Evolutionary conservation across 23 tunicate genomes (phyloP).

Genomic region (Halocynthia aurantium): DNA sequence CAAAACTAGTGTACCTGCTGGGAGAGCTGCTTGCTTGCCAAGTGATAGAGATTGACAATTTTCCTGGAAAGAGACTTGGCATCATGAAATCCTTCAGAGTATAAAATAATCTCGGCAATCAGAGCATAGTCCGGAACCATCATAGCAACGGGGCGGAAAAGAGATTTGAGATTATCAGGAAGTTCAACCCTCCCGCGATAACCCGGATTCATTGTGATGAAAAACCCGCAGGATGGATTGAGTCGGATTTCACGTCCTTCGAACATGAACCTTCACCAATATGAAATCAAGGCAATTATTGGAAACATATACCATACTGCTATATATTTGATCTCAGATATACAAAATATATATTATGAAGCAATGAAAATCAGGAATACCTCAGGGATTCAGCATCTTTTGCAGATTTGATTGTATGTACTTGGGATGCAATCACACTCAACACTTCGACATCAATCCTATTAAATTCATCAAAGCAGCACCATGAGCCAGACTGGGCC

Average conservation of each 20-base stretch:
- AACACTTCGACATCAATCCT: slow-evolving; percentile 93
- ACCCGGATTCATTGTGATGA: slow-evolving; percentile 98
- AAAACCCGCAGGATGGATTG: slow-evolving; percentile 81
- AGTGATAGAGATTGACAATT: slow-evolving; percentile 81
- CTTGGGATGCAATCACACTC: slow-evolving; percentile 96
- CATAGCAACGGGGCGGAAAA: slow-evolving; percentile 97
- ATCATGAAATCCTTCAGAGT: slow-evolving; percentile 90
- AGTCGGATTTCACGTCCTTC: slow-evolving; percentile 86
- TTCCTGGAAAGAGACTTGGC: slow-evolving; percentile 82
- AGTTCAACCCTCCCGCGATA: slow-evolving; percentile 88
- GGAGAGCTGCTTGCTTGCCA: slow-evolving; percentile 84
- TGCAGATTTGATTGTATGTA: slow-evolving; percentile 86
- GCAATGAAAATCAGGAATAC: slow-evolving; percentile 15
- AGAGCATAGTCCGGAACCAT: slow-evolving; percentile 88
- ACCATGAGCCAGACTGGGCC: slow-evolving; percentile 92
- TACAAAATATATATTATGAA: neutral
- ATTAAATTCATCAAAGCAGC: slow-evolving; percentile 97
- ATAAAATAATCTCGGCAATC: slow-evolving; percentile 85
- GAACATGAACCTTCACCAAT: slow-evolving; percentile 59
- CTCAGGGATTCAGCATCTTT: slow-evolving; percentile 82
- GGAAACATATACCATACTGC: too few relatives aligned
- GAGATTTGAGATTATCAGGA: slow-evolving; percentile 90
- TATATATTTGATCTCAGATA: neutral
- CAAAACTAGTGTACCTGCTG: slow-evolving; percentile 58
- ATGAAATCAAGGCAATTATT: too few relatives aligned